These are phyloP conservation scores for Macquaria australasica DNA, from an alignment of 2,113 vertebrate genomes.

Conservation along the genomic window DNA sequence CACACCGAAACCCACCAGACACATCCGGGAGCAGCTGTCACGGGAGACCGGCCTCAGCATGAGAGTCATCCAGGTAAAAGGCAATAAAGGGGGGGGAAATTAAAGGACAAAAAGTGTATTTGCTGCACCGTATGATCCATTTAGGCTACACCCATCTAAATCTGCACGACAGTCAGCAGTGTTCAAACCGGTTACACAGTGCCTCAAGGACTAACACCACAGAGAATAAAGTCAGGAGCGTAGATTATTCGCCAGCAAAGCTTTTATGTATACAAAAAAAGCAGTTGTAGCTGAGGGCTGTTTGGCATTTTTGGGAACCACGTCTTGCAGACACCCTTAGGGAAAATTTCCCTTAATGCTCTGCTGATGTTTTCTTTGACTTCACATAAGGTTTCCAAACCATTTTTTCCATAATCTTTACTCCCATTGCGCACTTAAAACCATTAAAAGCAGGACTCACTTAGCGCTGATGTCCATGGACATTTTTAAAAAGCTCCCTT, in stretches of 20 bases:
- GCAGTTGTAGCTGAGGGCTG: not conserved
- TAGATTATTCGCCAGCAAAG: not conserved
- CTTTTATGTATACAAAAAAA: not conserved
- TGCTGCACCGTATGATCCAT: not conserved
- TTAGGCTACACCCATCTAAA: not conserved
- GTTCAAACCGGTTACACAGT: not conserved
- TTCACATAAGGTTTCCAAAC: not conserved
- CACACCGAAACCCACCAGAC: constrained; percentile 96
- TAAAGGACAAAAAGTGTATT: not conserved
- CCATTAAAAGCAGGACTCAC: constrained; percentile 39
- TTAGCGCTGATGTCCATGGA: constrained; percentile 12
- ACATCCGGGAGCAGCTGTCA: constrained; percentile 97
- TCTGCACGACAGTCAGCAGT: not conserved
- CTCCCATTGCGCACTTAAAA: constrained; percentile 33
- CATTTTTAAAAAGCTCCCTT: constrained; percentile 26
- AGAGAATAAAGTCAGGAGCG: not conserved
- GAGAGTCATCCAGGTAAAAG: constrained; percentile 94
- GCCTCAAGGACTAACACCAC: not conserved
- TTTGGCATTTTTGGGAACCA: not conserved
- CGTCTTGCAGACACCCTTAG: not conserved
- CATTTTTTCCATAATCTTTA: constrained; percentile 31
- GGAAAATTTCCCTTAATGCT: constrained; percentile 14
- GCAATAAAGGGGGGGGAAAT: not conserved
- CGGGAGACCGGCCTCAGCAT: constrained; percentile 98
- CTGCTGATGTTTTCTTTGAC: not conserved